phyloP scores from a whole-genome alignment of 92 coral and sea anemone genomes.

The Pocillopora grandis region DNA sequence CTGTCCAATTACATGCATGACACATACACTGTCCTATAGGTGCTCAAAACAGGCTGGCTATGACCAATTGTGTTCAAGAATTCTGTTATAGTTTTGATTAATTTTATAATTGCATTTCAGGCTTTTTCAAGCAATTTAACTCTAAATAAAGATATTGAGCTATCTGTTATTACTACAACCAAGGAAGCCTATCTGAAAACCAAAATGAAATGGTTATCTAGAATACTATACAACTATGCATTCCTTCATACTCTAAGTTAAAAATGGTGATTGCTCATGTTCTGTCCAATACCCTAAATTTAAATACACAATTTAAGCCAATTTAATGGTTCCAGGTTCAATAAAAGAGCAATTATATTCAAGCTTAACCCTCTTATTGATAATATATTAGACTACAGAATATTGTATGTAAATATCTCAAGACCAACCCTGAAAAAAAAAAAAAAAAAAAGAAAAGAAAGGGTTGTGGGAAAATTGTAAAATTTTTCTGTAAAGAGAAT shows the following conservation, averaged over 20 bases:
- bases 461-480: background rate
- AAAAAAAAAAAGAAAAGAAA: background rate
- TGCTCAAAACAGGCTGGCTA: no score
- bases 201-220: background rate
- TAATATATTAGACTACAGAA: constrained; percentile 7
- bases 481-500: background rate
- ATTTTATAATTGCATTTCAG: no score
- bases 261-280: background rate
- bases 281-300: background rate
- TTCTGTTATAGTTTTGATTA: no score
- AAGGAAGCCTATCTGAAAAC: no score
- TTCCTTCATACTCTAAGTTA: background rate
- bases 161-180: no score
- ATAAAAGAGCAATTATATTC: constrained; percentile 8
- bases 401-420: constrained; percentile 13
- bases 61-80: no score
- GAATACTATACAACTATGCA: background rate
- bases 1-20: no score
- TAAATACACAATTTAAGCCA: background rate
- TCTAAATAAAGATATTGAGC: no score
- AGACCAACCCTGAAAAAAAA: no score
- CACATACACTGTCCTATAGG: no score
- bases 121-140: no score
- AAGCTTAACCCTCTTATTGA: background rate
- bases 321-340: constrained; percentile 3